Evolutionary conservation across 2,888 invertebrate species (phyloP).

Genomic region (Mechanitis messenoides): DNA sequence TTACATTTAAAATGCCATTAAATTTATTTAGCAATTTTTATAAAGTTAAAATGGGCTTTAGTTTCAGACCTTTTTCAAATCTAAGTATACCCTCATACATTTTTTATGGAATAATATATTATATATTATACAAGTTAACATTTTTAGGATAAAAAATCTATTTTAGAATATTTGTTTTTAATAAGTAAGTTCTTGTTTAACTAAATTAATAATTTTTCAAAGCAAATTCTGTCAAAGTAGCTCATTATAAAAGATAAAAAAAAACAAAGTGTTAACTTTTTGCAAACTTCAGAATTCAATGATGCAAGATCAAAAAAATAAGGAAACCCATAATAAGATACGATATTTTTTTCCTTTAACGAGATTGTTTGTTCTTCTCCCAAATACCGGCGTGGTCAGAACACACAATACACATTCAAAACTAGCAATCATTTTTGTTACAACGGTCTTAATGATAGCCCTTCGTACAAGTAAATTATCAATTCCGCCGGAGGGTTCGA

Average conservation of each 20-base stretch:
- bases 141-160: no score
- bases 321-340: slow-evolving; percentile 54
- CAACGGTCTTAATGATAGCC: slow-evolving; percentile 71
- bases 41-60: neutral
- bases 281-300: slow-evolving; percentile 9
- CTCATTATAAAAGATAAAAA: neutral
- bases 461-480: slow-evolving; percentile 74
- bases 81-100: no score
- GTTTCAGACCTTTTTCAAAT: no score
- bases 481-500: slow-evolving; percentile 69
- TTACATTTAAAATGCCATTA: slow-evolving; percentile 31
- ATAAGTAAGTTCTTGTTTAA: no score
- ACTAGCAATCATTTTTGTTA: slow-evolving; percentile 68
- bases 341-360: slow-evolving; percentile 66
- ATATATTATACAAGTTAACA: no score
- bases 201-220: neutral
- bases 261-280: slow-evolving; percentile 3
- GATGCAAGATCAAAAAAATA: slow-evolving; percentile 21
- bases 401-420: slow-evolving; percentile 57
- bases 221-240: neutral
- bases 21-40: slow-evolving; percentile 2
- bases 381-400: slow-evolving; percentile 52
- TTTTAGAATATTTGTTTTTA: no score
- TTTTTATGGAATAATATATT: no score
- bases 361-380: slow-evolving; percentile 74